phyloP scores from a whole-genome alignment of 2,113 vertebrate species.

The Fregata magnificens region DNA sequence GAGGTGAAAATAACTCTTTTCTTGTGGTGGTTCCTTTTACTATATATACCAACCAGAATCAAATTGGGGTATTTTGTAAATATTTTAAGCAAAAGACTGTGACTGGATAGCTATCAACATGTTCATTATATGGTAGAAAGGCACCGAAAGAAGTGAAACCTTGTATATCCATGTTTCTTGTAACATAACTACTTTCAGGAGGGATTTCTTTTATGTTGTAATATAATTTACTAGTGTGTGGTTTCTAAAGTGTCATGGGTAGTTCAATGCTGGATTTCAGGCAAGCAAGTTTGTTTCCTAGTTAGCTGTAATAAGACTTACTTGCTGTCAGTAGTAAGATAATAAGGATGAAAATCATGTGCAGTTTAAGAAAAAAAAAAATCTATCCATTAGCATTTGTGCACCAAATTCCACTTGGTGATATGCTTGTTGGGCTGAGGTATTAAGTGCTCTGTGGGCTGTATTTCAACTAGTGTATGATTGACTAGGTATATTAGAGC shows the following conservation, averaged over 20 bases:
- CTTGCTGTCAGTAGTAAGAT: neutral
- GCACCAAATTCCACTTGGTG: neutral
- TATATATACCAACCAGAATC: neutral
- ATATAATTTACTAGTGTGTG: neutral
- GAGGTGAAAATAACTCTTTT: slow-evolving; percentile 8
- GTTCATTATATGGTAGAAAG: neutral
- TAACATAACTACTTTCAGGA: neutral
- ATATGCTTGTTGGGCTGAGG: neutral
- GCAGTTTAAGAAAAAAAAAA: neutral
- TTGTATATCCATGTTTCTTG: neutral
- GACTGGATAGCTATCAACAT: neutral
- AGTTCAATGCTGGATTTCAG: neutral
- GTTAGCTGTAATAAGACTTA: neutral
- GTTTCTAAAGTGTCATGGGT: neutral
- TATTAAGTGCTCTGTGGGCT: neutral
- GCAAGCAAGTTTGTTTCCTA: neutral
- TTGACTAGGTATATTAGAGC: neutral
- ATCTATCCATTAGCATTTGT: neutral
- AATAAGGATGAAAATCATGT: neutral
- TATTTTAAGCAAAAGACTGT: neutral
- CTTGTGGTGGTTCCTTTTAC: neutral
- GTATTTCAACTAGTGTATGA: neutral
- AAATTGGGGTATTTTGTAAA: neutral
- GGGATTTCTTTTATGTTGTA: neutral
- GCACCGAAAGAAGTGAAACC: neutral